Evolutionary conservation across 2,113 vertebrate genomes (phyloP).

Genomic region (Proteles cristata): DNA sequence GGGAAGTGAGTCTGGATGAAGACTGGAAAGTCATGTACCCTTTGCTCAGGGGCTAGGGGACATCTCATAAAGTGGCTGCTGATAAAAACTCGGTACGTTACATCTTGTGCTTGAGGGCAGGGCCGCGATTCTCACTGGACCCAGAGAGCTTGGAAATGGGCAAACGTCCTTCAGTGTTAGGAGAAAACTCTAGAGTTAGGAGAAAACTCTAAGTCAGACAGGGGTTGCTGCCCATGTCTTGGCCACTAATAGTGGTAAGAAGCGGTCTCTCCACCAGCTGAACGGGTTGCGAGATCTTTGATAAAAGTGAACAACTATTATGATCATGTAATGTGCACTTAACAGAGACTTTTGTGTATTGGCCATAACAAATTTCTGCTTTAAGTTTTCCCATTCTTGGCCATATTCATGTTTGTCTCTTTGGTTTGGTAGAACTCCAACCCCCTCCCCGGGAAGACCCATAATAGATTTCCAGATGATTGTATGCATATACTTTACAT

Average conservation of each 20-base stretch:
- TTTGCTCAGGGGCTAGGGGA: not conserved
- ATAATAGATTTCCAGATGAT: not conserved
- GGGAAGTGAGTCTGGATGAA: not conserved
- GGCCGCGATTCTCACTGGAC: too few species aligned
- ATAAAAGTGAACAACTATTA: not conserved
- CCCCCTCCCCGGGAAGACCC: rapidly evolving
- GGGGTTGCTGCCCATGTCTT: not conserved
- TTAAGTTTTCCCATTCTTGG: not conserved
- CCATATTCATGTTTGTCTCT: not conserved
- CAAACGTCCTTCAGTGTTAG: not conserved
- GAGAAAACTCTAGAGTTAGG: not conserved
- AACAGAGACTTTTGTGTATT: not conserved
- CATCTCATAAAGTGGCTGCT: too few species aligned
- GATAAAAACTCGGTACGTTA: too few species aligned
- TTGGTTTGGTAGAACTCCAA: too few species aligned
- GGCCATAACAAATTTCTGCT: not conserved
- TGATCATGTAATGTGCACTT: not conserved
- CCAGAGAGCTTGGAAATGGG: not conserved
- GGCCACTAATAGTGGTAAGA: too few species aligned
- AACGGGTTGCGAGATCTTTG: too few species aligned
- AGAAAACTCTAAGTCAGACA: not conserved
- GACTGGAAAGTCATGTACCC: rapidly evolving
- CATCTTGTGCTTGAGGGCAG: not conserved
- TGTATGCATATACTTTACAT: not conserved
- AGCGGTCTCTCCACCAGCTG: rapidly evolving